Evolutionary conservation across 2,113 vertebrate species (phyloP), one percentile per base, ranked within the genome.

Genomic region (Gracilinanus agilis): DNA sequence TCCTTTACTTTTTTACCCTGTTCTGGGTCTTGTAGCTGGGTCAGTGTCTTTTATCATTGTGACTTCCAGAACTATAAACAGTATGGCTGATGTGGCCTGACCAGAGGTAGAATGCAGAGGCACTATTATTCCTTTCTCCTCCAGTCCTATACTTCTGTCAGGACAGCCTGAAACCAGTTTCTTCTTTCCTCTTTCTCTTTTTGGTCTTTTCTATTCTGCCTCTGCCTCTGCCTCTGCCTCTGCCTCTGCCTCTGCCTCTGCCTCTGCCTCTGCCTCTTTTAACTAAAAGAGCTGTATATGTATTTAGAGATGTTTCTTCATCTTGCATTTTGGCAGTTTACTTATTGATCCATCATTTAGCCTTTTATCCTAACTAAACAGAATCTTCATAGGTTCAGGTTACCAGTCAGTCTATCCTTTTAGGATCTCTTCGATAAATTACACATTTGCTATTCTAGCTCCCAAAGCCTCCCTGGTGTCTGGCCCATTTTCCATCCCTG

Each of bases 401-500:
- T 40, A 40, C n/a, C n/a, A 8, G 1, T 40, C n/a, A 21, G 1
- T 40, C 34, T 75, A 40, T 13, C n/a, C n/a, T 83, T 83, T 40
- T 83, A 40, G n/a, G n/a, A 16, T 83, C 67, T 40, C 5, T 23
- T 40, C 16, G 21, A 21, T 40, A 40, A 83, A 40, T 83, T 83
- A 83, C 40, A 83, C 0, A 40, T 83, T 23, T 40, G 67, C 21
- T 83, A 9, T 40, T 83, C n/a, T 83, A 83, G 19, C 19, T 3
- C 67, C 34, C n/a, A 21, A 40, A 83, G 19, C 67, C n/a, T 83
- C 6, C 67, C n/a, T 83, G 67, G 5, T 40, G n/a, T 40, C n/a
- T 49, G 49, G 49, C 49, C 54, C 89, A 54, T 49, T 93, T 95
- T 95, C 55, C 1, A 83, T 83, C 67, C n/a, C n/a, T 67, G 27